Conservation (phyloP, 2,113 vertebrate genomes). For the Protobothrops mucrosquamatus region DNA sequence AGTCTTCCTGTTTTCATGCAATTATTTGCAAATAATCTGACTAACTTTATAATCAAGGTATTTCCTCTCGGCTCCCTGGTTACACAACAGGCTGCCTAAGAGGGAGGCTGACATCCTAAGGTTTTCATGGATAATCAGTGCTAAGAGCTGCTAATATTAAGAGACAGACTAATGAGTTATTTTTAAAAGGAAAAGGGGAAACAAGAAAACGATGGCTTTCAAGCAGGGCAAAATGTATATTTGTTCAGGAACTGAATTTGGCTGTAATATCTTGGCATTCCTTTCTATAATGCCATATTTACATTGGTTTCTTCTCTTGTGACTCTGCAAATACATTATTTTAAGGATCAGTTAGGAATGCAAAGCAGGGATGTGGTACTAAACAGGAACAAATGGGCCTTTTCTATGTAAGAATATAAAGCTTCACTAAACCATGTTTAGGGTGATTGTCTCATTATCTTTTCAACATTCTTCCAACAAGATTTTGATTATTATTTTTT, state of each 20-base stretch:
- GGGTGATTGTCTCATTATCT: neutral
- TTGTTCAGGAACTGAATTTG: slow-evolving; percentile 38
- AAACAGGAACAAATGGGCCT: neutral
- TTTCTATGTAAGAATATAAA: neutral
- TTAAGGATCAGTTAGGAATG: neutral
- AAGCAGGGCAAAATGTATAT: neutral
- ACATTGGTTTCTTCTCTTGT: neutral
- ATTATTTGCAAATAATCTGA: slow-evolving; percentile 81
- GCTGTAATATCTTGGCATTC: slow-evolving; percentile 2
- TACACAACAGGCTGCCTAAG: slow-evolving; percentile 75
- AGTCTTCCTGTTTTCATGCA: slow-evolving; percentile 76
- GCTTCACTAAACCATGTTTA: neutral
- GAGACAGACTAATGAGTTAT: slow-evolving; percentile 69
- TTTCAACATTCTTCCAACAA: neutral
- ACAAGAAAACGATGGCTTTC: slow-evolving; percentile 21
- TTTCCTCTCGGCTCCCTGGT: slow-evolving; percentile 78
- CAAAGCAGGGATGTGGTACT: neutral
- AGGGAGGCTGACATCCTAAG: slow-evolving; percentile 77
- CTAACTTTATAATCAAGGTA: slow-evolving; percentile 81
- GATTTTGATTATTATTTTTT: neutral
- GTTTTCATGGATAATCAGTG: slow-evolving; percentile 80
- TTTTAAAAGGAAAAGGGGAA: slow-evolving; percentile 22
- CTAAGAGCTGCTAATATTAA: slow-evolving; percentile 77
- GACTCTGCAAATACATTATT: neutral
- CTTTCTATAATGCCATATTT: neutral